Percentiles rank a stretch among this genome's conserved stretches.
These are phyloP conservation scores for Gadus macrocephalus DNA, from an alignment of 2,113 vertebrate genomes.

Conservation along the genomic window DNA sequence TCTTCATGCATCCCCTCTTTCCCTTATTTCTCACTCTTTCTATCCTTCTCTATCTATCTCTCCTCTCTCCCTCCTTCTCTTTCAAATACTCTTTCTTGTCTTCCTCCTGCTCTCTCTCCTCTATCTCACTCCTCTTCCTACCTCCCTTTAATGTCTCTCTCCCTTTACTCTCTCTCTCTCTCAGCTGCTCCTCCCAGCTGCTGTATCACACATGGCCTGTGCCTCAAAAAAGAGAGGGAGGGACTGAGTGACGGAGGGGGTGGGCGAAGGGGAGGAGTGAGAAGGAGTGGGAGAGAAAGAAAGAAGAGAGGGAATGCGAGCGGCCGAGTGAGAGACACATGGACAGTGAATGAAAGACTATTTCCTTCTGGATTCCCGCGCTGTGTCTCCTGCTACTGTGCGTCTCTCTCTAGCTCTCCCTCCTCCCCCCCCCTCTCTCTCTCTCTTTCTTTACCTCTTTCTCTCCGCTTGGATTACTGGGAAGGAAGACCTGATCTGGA, in stretches of 20 bases:
- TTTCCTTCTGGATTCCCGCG: slow-evolving; percentile 62
- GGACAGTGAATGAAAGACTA: slow-evolving; percentile 78
- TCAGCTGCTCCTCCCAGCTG: slow-evolving; percentile 77
- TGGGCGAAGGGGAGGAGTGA: slow-evolving; percentile 68
- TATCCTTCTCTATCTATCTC: not conserved
- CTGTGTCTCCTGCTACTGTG: slow-evolving; percentile 39
- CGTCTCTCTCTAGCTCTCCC: slow-evolving; percentile 32
- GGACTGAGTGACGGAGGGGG: slow-evolving; percentile 50
- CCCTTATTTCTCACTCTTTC: slow-evolving; percentile 17
- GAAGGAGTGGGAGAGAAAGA: slow-evolving; percentile 59
- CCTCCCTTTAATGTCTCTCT: slow-evolving; percentile 1
- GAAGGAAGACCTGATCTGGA: slow-evolving; percentile 1
- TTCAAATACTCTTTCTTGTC: slow-evolving; percentile 7
- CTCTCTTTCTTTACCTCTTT: slow-evolving; percentile 26
- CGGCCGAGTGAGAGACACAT: slow-evolving; percentile 63
- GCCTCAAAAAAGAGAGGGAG: slow-evolving; percentile 67
- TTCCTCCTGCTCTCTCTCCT: not conserved
- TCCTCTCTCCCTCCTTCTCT: slow-evolving; percentile 1
- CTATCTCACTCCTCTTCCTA: not conserved
- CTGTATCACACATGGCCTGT: slow-evolving; percentile 77
- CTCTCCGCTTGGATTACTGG: slow-evolving; percentile 30
- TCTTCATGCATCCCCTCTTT: slow-evolving; percentile 2
- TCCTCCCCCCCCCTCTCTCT: slow-evolving; percentile 42
- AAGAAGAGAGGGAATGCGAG: slow-evolving; percentile 37
- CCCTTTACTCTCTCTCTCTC: slow-evolving; percentile 15